A percentile compares a stretch with the other conserved stretches of the same genome.
These are phyloP conservation scores for Petrolisthes manimaculis DNA, from an alignment of 2,888 invertebrate genomes.

Conservation along the genomic window DNA sequence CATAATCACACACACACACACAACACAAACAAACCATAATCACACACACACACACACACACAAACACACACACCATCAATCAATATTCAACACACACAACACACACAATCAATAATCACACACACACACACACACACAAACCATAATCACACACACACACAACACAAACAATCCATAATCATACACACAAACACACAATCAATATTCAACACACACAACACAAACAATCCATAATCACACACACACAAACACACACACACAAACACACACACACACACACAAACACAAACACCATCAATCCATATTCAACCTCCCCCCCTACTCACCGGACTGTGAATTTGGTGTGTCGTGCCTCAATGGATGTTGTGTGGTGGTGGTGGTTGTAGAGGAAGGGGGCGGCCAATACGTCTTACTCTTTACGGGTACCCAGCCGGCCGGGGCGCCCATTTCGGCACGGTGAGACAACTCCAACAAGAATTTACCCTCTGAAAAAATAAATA, in stretches of 20 bases:
- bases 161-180: neutral
- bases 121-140: neutral
- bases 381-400: slow-evolving; percentile 72
- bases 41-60: neutral
- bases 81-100: neutral
- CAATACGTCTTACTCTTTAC: slow-evolving; percentile 90
- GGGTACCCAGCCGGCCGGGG: slow-evolving; percentile 88
- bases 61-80: neutral
- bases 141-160: neutral
- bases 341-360: slow-evolving; percentile 59
- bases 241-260: neutral
- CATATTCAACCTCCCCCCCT: too few species aligned
- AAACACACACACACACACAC: too few species aligned
- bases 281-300: neutral
- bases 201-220: too few species aligned
- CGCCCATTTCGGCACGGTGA: slow-evolving; percentile 79
- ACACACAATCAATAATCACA: neutral
- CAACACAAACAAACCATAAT: neutral
- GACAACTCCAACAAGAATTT: slow-evolving; percentile 90
- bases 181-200: neutral
- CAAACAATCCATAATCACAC: too few species aligned
- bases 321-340: slow-evolving; percentile 54
- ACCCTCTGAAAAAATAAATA: slow-evolving; percentile 77
- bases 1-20: neutral
- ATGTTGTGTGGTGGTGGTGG: slow-evolving; percentile 58